Evolutionary conservation across 2,797 vertebrate genomes (phyloP), one percentile per base, ranked within the genome.

Genomic region (Centropyge bicolor): DNA sequence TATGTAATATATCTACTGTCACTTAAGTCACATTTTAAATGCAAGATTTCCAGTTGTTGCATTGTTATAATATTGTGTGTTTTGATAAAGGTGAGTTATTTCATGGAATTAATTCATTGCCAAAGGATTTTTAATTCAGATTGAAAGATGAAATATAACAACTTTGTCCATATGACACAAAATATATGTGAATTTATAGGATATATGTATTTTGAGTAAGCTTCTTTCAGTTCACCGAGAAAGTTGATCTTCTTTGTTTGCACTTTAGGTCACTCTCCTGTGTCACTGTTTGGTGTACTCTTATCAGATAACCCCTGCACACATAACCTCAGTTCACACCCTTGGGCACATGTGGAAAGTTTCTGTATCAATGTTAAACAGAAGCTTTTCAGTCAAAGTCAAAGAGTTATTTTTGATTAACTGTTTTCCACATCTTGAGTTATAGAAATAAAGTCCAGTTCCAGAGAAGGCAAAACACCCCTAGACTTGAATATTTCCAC

Each of bases 341-440:
- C 40, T 78, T 48, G 17, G 20, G 55, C 64, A 54, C n/a, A 8
- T 5, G 9, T 74, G 78, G 65, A 84, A 88, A 80, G 3, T 80
- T 70, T 65, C 3, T 27, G 31, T 84, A 73, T 81, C 74, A 68
- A 51, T 0, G 12, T 76, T 60, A 79, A 78, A 84, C 56, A 82
- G 31, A 67, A 78, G 2, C 17, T 76, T n/a, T 49, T 57, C 19
- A 49, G 62, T 51, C 48, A 73, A 59, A 63, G 60, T 51, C 27
- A 31, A 31, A 31, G 2, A 31, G 27, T 31, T 31, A 31, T 31
- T 31, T 31, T 31, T 31, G 4, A 2, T 31, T 31, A 31, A 31
- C 27, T 31, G 27, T 31, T 31, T 31, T 31, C 27, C 27, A 31
- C 27, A 31, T 2, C 27, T 31, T 31, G 27, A 31, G 27, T 31